Conservation (phyloP, 2,888 invertebrate genomes). For the Stenodera caucasica region DNA sequence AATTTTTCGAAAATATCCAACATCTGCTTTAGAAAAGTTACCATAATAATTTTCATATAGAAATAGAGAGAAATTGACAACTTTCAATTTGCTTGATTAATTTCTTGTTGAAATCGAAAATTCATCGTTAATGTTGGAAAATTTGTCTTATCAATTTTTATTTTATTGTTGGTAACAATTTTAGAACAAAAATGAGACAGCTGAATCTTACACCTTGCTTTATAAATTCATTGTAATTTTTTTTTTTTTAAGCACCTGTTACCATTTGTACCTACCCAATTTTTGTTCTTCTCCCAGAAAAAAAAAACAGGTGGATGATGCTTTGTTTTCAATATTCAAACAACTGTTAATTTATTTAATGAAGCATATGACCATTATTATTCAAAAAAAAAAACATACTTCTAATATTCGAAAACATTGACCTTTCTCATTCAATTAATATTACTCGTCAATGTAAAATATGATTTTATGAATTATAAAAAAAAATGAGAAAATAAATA, state of each 20-base stretch:
- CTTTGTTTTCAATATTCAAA: not conserved
- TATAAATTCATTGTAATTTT: conserved; percentile 12
- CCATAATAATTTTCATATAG: too few relatives aligned
- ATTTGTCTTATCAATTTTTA: too few relatives aligned
- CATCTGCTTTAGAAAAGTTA: conserved; percentile 2
- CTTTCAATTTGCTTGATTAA: too few relatives aligned
- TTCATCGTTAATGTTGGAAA: too few relatives aligned
- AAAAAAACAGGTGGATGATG: conserved; percentile 19
- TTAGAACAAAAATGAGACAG: conserved; percentile 10
- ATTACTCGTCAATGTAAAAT: too few relatives aligned
- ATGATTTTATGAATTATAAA: not conserved
- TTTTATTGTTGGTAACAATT: not conserved
- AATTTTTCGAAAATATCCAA: not conserved
- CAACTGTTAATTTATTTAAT: not conserved
- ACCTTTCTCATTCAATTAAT: too few relatives aligned
- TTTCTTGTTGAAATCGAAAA: too few relatives aligned
- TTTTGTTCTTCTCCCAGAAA: conserved; percentile 10
- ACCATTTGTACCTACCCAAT: conserved; percentile 8
- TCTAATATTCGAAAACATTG: too few relatives aligned
- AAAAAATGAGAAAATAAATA: too few relatives aligned
- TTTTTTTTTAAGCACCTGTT: conserved; percentile 20
- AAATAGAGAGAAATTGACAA: too few relatives aligned
- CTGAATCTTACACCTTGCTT: conserved; percentile 23
- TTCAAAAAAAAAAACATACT: not conserved
- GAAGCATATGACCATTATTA: not conserved